A percentile compares a stretch with the other conserved stretches of the same genome.
phyloP scores from a whole-genome alignment of 2,888 invertebrate species.

The Mesorhabditis sp. region DNA sequence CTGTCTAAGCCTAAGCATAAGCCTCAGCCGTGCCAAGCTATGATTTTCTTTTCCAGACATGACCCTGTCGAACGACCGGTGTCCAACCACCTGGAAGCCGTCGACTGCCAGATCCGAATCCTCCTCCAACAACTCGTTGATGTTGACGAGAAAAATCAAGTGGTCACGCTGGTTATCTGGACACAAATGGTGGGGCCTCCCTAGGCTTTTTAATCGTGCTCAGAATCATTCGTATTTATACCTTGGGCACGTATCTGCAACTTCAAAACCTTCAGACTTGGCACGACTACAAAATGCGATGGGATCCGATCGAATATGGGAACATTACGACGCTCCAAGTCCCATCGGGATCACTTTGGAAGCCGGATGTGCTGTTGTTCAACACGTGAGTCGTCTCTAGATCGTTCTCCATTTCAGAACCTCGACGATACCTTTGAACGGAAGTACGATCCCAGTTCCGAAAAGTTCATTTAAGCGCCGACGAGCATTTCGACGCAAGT shows the following conservation, averaged over 20 bases:
- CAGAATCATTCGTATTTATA: too few relatives aligned
- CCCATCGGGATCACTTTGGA: conserved; percentile 92
- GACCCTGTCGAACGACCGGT: conserved; percentile 50
- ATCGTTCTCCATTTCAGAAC: too few relatives aligned
- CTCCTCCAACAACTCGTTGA: conserved; percentile 49
- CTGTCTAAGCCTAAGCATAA: too few relatives aligned
- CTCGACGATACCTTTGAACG: too few relatives aligned
- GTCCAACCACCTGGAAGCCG: conserved; percentile 35
- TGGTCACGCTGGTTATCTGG: conserved; percentile 93
- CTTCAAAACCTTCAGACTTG: conserved; percentile 67
- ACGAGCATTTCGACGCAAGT: conserved; percentile 97
- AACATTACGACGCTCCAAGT: conserved; percentile 90
- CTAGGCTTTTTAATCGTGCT: too few relatives aligned
- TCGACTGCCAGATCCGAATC: conserved; percentile 37
- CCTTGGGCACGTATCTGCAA: conserved; percentile 70
- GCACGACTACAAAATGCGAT: conserved; percentile 94
- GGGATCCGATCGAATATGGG: conserved; percentile 93
- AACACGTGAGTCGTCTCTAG: conserved; percentile 75
- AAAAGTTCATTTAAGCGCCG: conserved; percentile 71
- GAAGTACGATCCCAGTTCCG: too few relatives aligned
- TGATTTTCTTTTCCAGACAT: conserved; percentile 9
- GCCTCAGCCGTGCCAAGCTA: too few relatives aligned
- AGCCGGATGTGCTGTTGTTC: conserved; percentile 98
- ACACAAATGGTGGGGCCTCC: conserved; percentile 67
- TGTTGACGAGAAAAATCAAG: conserved; percentile 89